Conservation (phyloP, 2,888 invertebrate genomes). For the Tortricodes alternella region DNA sequence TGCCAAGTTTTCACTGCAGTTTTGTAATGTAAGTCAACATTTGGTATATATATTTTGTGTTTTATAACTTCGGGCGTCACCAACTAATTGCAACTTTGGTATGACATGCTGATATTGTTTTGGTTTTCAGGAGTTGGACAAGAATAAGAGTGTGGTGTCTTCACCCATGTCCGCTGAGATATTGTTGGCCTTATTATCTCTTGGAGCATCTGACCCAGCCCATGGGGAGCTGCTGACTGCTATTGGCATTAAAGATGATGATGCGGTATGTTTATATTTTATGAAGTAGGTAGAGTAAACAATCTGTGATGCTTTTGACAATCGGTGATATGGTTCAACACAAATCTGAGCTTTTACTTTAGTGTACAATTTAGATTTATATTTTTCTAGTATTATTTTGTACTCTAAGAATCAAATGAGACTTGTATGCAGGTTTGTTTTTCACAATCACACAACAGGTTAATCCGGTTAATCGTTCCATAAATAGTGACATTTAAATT, state of each 20-base stretch:
- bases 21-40: slow-evolving; percentile 74
- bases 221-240: slow-evolving; percentile 61
- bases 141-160: slow-evolving; percentile 67
- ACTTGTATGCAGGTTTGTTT: too few relatives aligned
- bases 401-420: too few relatives aligned
- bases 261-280: slow-evolving; percentile 52
- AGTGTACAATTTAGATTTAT: too few relatives aligned
- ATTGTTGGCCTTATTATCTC: slow-evolving; percentile 66
- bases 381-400: too few relatives aligned
- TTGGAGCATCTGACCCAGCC: slow-evolving; percentile 63
- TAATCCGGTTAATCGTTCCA: too few relatives aligned
- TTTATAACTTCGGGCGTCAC: too few relatives aligned
- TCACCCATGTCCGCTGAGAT: slow-evolving; percentile 78
- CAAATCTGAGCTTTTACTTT: too few relatives aligned
- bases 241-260: slow-evolving; percentile 61
- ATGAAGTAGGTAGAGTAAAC: too few relatives aligned
- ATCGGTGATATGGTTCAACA: too few relatives aligned
- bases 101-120: slow-evolving; percentile 5
- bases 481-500: too few relatives aligned
- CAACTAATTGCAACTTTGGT: background rate
- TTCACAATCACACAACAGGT: too few relatives aligned
- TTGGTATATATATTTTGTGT: background rate
- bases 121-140: slow-evolving; percentile 62
- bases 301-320: too few relatives aligned
- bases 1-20: slow-evolving; percentile 69